Percentiles rank a stretch among this genome's conserved stretches.
These are phyloP conservation scores for Epistrophe eligans DNA, from an alignment of 2,888 invertebrate genomes.

Conservation along the genomic window DNA sequence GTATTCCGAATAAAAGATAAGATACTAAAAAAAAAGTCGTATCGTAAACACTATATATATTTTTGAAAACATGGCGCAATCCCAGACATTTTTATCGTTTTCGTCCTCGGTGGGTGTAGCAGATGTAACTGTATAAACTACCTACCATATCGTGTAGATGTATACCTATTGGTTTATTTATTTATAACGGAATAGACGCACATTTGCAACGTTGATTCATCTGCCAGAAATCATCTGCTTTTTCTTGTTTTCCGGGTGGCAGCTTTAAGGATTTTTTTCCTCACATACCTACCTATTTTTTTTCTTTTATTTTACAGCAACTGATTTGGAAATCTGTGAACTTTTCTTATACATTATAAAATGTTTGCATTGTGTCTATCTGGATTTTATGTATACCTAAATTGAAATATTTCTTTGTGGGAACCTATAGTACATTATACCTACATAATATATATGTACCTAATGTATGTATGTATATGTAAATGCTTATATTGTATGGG, in stretches of 20 bases:
- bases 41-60: constrained; percentile 52
- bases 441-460: not conserved
- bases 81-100: constrained; percentile 83
- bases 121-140: constrained; percentile 27
- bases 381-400: not conserved
- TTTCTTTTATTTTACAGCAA: constrained; percentile 8
- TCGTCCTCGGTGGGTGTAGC: constrained; percentile 78
- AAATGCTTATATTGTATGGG: not conserved
- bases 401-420: not conserved
- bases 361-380: constrained; percentile 30
- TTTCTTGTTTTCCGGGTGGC: constrained; percentile 20
- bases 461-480: too few species aligned
- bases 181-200: constrained; percentile 57
- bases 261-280: constrained; percentile 39
- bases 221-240: constrained; percentile 51
- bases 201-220: constrained; percentile 59
- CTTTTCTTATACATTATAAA: constrained; percentile 5
- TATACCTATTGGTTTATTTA: constrained; percentile 57
- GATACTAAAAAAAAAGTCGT: constrained; percentile 69
- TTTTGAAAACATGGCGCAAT: constrained; percentile 73
- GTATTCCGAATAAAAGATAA: constrained; percentile 77
- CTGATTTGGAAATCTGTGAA: constrained; percentile 55
- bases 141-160: constrained; percentile 15
- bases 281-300: too few species aligned
- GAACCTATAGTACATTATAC: too few species aligned